Base-by-base conservation (phyloP, 2,113 vertebrate species). In the Toxotes chatareus region DNA sequence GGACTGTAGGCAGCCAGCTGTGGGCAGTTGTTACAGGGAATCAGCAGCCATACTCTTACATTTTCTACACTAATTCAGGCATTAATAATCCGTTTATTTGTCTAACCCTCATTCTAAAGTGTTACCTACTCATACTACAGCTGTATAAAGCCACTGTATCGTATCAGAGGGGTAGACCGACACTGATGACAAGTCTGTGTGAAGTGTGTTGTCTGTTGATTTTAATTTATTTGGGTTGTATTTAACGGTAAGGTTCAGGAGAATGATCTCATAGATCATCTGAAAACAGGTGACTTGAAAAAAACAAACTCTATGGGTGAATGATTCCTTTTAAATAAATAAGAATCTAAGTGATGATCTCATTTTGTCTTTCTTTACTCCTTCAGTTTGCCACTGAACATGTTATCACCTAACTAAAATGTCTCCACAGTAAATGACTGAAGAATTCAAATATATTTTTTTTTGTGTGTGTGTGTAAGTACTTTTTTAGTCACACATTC, bases 81-180 rank as follows among this genome's bases (percentile, higher is more conserved):
- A 46, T 65, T 27, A 59, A 19, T 9, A 49, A 16, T 21, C 17
- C 0, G 56, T 69, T 47, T 57, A 46, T 59, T 59, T 66, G 23
- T 83, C 67, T 72, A 42, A 72, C 61, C 61, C 53, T 83, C 61
- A 34, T 69, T 74, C 3, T 47, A 47, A 75, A 69, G 19, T 65
- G 66, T 83, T 76, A 59, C 59, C 46, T 27, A 36, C 44, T 46
- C 53, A 49, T 46, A 36, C 19, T 53, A 47, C 40, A 76, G 59
- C 40, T 76, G 3, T 49, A 56, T 4, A 57, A 27, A 82, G 36
- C 57, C 16, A 38, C 49, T 76, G 53, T 31, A 7, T 67, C 16
- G 14, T 66, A 42, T 53, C 34, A 34, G 56, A 56, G n/a, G 4
- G 42, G n/a, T 1, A 53, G 63, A 67, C 19, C 9, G 7, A 7